phyloP scores from a whole-genome alignment of 2,888 invertebrate genomes.

The Litoditis marina region DNA sequence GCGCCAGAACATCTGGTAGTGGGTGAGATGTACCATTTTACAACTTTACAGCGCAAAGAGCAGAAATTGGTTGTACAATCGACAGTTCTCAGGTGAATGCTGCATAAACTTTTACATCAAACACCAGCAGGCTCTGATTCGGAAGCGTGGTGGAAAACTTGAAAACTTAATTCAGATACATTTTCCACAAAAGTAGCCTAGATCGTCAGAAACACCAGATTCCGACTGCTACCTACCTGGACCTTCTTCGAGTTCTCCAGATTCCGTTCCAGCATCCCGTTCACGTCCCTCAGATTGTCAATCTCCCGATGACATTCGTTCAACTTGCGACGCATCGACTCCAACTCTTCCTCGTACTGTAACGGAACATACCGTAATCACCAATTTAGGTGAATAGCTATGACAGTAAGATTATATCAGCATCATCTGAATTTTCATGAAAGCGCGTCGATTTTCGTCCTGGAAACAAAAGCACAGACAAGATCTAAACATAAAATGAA shows the following conservation, averaged over 20 bases:
- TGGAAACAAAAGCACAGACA: not conserved
- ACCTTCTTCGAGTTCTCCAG: conserved; percentile 9
- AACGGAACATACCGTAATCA: not conserved
- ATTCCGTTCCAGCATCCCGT: conserved; percentile 8
- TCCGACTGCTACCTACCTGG: no score
- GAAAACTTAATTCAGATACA: not conserved
- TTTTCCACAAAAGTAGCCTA: no score
- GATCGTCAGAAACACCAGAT: no score
- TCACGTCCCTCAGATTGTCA: conserved; percentile 23
- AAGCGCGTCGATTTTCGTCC: not conserved
- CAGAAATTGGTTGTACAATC: no score
- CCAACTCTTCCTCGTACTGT: conserved; percentile 33
- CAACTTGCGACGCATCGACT: conserved; percentile 19
- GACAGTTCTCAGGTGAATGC: no score
- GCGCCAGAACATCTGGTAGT: no score
- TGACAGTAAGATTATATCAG: not conserved
- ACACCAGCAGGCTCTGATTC: no score
- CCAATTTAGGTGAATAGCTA: not conserved
- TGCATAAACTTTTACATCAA: no score
- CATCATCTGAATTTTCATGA: not conserved
- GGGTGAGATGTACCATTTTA: no score
- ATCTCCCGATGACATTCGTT: conserved; percentile 26
- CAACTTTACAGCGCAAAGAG: no score
- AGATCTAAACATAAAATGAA: not conserved
- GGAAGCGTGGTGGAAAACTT: not conserved